These are phyloP conservation scores for Chironomus tentans DNA, from an alignment of 2,888 invertebrate species.

Conservation along the genomic window DNA sequence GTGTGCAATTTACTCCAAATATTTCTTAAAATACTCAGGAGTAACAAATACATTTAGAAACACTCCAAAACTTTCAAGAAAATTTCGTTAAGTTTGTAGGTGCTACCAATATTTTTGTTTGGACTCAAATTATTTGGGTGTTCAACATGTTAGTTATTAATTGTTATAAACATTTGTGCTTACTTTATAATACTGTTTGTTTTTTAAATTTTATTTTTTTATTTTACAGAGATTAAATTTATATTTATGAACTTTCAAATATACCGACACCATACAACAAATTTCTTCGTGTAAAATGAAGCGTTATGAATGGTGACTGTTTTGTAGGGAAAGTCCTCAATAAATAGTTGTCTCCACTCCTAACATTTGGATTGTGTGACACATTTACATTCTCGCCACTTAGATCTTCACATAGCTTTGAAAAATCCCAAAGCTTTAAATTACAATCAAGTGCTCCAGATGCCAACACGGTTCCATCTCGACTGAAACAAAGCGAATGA, in stretches of 20 bases:
- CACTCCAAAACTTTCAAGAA: too few species aligned
- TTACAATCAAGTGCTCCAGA: conserved; percentile 81
- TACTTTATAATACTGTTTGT: too few species aligned
- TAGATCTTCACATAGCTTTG: conserved; percentile 75
- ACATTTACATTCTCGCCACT: conserved; percentile 72
- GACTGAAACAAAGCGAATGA: conserved; percentile 78
- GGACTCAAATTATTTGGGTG: too few species aligned
- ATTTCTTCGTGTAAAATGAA: conserved; percentile 93
- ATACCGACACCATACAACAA: conserved; percentile 80
- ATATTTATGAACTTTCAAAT: conserved; percentile 46
- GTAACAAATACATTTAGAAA: too few species aligned
- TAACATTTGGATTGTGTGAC: conserved; percentile 61
- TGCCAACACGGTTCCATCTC: conserved; percentile 81
- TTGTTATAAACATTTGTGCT: too few species aligned
- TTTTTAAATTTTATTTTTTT: too few species aligned
- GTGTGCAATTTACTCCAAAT: too few species aligned
- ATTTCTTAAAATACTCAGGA: too few species aligned
- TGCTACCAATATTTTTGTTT: too few species aligned
- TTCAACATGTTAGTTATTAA: too few species aligned
- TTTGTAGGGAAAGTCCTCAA: conserved; percentile 89
- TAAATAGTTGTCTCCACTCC: conserved; percentile 68
- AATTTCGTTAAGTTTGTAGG: too few species aligned
- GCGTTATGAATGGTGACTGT: conserved; percentile 73
- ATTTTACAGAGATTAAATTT: too few species aligned
- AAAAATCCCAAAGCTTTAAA: conserved; percentile 90